These are phyloP conservation scores for Siphlonurus alternatus DNA, from an alignment of 2,888 invertebrate genomes.

Conservation along the genomic window DNA sequence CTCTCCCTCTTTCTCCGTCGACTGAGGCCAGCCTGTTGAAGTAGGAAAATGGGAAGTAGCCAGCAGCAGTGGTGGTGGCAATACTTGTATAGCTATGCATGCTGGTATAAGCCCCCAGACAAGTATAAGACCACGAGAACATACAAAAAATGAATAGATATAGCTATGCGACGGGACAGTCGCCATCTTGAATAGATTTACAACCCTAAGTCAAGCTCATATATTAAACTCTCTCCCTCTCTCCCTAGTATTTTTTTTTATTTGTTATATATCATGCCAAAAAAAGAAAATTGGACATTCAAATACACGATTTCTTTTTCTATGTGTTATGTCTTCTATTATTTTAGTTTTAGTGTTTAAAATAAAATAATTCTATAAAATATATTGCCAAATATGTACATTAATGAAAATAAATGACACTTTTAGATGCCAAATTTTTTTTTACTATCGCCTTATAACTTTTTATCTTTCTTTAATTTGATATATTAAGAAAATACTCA, in stretches of 20 bases:
- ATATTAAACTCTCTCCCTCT: neutral
- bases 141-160: neutral
- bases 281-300: neutral
- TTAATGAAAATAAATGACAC: too few relatives aligned
- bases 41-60: neutral
- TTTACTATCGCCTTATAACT: too few relatives aligned
- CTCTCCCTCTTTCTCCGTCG: neutral
- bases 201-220: neutral
- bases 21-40: neutral
- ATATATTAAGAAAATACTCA: too few relatives aligned
- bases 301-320: neutral
- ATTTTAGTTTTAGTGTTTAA: neutral
- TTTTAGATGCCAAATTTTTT: too few relatives aligned
- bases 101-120: neutral
- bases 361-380: neutral
- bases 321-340: neutral
- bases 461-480: too few relatives aligned
- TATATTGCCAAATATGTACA: neutral
- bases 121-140: neutral
- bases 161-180: neutral
- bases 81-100: neutral
- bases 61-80: neutral
- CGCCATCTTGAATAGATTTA: neutral
- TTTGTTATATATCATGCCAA: neutral
- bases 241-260: neutral